Base-by-base conservation (phyloP, 1,140 invertebrate species). In the Marisa cornuarietis region DNA sequence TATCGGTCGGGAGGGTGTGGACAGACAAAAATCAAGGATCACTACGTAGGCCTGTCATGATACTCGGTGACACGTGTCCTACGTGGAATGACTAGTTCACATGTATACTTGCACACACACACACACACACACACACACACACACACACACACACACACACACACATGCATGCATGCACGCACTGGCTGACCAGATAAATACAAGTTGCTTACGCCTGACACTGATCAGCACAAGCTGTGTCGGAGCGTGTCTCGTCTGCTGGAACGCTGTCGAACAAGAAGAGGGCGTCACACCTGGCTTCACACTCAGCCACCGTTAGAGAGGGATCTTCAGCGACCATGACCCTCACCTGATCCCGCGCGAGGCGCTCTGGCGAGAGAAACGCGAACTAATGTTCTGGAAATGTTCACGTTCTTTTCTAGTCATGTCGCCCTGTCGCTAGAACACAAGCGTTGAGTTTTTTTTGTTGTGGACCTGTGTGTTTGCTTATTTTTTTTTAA, bases 61-160 rank as follows among this genome's bases (percentile, higher is more conserved):
- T 42, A 42, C 2, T 2, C 0, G 31, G 31, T 42, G 31, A 42
- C 31, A 2, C 31, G 6, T 42, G 31, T 42, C 31, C 6, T 42
- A 6, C 31, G 6, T 42, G 31, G 6, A 42, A 42, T 42, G 6
- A 42, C 3, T 6, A 42, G 31, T 42, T 6, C 0, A 42, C 31
- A 73, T 22, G 54, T 16, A 73, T 22, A 73, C 1, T 51, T 22
- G 54, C 20, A 75, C 22, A 62, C 0, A 18, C n/a, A 75, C 1
- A 62, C 49, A 75, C 16, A 75, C n/a, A 62, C 24, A 62, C 16
- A 75, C n/a, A 75, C 49, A 75, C 54, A 62, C 16, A 62, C 49
- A 26, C 54, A 62, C 10, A 75, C 16, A 75, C 58, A 61, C 16
- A 75, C 1, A 62, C 49, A 75, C 16, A 75, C n/a, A 62, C 24